These are phyloP conservation scores for Pristionchus exspectatus DNA, from an alignment of 2,888 invertebrate genomes.

Conservation along the genomic window DNA sequence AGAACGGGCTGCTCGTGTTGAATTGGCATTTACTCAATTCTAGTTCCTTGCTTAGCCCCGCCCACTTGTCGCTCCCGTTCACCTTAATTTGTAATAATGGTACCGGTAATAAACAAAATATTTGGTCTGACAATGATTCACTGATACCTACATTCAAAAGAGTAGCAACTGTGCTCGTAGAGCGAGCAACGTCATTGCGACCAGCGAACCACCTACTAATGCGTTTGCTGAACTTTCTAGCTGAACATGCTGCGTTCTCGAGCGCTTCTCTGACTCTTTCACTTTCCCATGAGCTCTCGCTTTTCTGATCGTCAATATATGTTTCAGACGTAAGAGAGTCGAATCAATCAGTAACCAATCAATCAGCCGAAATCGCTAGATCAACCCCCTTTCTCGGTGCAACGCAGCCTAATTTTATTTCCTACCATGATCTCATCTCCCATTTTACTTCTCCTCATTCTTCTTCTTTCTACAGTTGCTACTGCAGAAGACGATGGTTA, in stretches of 20 bases:
- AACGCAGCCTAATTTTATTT: neutral
- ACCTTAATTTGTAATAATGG: neutral
- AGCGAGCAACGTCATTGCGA: neutral
- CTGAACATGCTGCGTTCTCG: neutral
- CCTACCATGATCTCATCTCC: neutral
- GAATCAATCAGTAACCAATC: neutral
- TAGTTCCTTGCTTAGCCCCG: too few species aligned
- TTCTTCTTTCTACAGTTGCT: neutral
- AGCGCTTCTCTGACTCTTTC: neutral
- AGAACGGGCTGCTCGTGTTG: conserved; percentile 10
- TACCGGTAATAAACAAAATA: too few species aligned
- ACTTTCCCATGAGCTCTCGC: neutral
- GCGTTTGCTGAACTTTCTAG: neutral
- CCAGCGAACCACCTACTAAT: neutral
- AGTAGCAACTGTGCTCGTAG: too few species aligned
- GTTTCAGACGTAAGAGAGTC: too few species aligned
- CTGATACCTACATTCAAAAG: neutral
- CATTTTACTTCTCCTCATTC: neutral
- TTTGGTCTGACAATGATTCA: too few species aligned
- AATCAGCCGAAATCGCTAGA: conserved; percentile 19
- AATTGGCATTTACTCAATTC: too few species aligned
- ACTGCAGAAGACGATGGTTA: neutral
- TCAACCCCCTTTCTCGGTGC: conserved; percentile 17
- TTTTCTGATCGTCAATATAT: neutral
- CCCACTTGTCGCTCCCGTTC: neutral